These are phyloP conservation scores for Cheumatopsyche charites DNA, from an alignment of 1,140 invertebrate species.

Conservation along the genomic window DNA sequence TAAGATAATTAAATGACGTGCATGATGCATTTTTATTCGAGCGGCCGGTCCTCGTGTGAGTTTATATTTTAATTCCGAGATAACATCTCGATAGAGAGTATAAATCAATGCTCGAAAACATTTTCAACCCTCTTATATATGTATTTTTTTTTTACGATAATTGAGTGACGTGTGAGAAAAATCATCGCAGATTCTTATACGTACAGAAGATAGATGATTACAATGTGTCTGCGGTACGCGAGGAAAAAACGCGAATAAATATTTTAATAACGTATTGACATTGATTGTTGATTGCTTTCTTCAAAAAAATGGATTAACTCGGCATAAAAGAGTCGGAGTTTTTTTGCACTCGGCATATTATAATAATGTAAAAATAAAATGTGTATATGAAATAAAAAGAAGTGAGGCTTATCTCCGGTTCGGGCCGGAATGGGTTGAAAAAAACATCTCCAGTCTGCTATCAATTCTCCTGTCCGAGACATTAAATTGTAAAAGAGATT, in stretches of 20 bases:
- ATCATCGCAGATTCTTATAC: not conserved
- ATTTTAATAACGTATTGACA: conserved; percentile 36
- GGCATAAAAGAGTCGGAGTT: conserved; percentile 25
- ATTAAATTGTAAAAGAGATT: conserved; percentile 41
- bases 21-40: conserved; percentile 26
- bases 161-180: conserved; percentile 12
- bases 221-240: not conserved
- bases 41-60: not conserved
- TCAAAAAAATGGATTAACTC: conserved; percentile 33
- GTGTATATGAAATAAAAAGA: no score
- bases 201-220: conserved; percentile 11
- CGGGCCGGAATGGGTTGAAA: conserved; percentile 7
- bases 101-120: not conserved
- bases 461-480: conserved; percentile 40
- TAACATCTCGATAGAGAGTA: not conserved
- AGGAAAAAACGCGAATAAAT: conserved; percentile 5
- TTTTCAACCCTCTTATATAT: not conserved
- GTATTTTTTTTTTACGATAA: conserved; percentile 5
- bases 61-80: conserved; percentile 6
- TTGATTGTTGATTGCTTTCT: conserved; percentile 39
- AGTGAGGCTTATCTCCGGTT: conserved; percentile 15
- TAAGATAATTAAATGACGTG: conserved; percentile 32
- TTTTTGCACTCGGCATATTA: conserved; percentile 1
- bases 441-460: conserved; percentile 31
- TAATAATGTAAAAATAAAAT: not conserved